Base-by-base conservation (phyloP, 2,113 vertebrate species). In the Mesembrinibis cayennensis region DNA sequence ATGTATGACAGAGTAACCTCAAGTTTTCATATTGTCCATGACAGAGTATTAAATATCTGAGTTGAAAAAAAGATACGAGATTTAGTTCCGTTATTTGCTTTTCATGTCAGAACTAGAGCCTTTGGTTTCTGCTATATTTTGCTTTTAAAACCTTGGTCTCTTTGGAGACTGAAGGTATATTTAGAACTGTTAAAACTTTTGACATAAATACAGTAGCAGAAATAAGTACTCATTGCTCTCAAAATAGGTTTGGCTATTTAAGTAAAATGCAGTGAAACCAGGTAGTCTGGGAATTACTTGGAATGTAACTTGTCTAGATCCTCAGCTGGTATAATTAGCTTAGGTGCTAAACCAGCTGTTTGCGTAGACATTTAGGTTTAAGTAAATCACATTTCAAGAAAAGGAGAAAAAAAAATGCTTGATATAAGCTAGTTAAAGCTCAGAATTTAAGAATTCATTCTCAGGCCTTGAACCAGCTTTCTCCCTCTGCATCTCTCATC, bases 171-270 rank as follows among this genome's bases (percentile, higher is more conserved):
- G 40, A 81, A 72, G 25, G 73, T 82, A 82, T 82, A 80, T 86
- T 92, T 90, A 87, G 49, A 89, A 73, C 34, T 83, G n/a, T 80
- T 89, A 83, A 95, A 92, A 80, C 21, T 83, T 90, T 80, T 82
- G 27, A 93, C 59, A 82, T 52, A 74, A 93, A 67, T 63, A 56
- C 29, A 56, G 62, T 44, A 77, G 30, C 27, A 4, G 63, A 96
- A 95, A 92, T 80, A 89, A 88, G 44, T 18, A 56, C 18, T 59
- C 14, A 21, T 16, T 61, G 22, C 36, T 90, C 79, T 80, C 58
- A 86, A 85, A 93, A 95, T 70, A 92, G 27, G 36, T 78, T 91
- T 61, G 44, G 49, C 27, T 94, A 62, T 87, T 89, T 87, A 91
- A 89, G 72, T 53, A 83, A 94, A 66, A 25, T 66, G 36, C 61